Percentiles rank a stretch among this genome's conserved stretches.
Conservation (phyloP, 1,140 invertebrate genomes). For the silkworm (Bombyx mori) region ASM3026992v2 NC_085130.1:1402001-1402500, state of each 20-base stretch:
- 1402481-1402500: conserved; percentile 31
- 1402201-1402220: conserved; percentile 34
- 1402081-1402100: conserved; percentile 12
- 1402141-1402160: conserved; percentile 40
- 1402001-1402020: no score
- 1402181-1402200: conserved; percentile 42
- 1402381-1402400: conserved; percentile 45
- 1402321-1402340: conserved; percentile 44
- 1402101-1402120: conserved; percentile 18
- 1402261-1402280: conserved; percentile 26
- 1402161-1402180: conserved; percentile 40
- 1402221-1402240: conserved; percentile 45
- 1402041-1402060: no score
- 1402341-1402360: conserved; percentile 37
- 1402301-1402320: conserved; percentile 29
- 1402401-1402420: conserved; percentile 32
- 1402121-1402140: conserved; percentile 38
- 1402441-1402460: conserved; percentile 34
- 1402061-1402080: conserved; percentile 11
- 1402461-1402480: conserved; percentile 40
- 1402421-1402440: conserved; percentile 41
- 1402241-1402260: conserved; percentile 33
- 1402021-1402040: no score
- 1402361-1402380: conserved; percentile 46
- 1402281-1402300: conserved; percentile 29